Base-by-base conservation (phyloP, 2,113 vertebrate genomes). In the Campylomormyrus numenius region DNA sequence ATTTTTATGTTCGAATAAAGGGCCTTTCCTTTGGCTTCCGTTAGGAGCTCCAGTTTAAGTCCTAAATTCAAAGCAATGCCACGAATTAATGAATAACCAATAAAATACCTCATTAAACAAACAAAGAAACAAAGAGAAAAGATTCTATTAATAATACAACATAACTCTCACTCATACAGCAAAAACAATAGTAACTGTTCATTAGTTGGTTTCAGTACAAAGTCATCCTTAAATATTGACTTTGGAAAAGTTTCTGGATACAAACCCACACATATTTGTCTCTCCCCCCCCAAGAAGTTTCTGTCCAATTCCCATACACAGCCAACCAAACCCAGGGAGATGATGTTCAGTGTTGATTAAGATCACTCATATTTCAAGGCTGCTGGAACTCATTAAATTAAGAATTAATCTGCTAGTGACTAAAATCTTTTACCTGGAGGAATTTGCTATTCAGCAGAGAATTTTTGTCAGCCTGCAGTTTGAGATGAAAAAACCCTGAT, bases 371-470 rank as follows among this genome's bases (percentile, higher is more conserved):
- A 89, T 88, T 89, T 58, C 45, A 7, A 31, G 45, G 89, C 62
- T 56, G 56, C 89, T 58, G 80, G 77, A 83, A 88, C 89, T 88
- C 56, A 91, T 92, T 90, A 91, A 24, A 90, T 91, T 89, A 90
- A 90, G 85, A 92, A 91, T 88, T 88, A 88, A 93, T 92, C 83
- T 90, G 85, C 87, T 50, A 88, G 90, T 91, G 62, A 90, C 89
- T 91, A 52, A 90, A 92, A 94, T 91, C 5, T 86, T 70, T 45
- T 88, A 91, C 90, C 87, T 89, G 74, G 80, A 90, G 92, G 90
- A 94, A 74, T 94, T 91, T 91, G 92, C 92, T 74, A 90, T 74
- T 92, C 91, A 84, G 85, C 90, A 91, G 91, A 92, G 90, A 93
- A 52, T 42, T 58, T 46, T 74, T 85, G 52, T 62, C 89, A 42